These are phyloP conservation scores for Pteria penguin DNA, from an alignment of 2,888 invertebrate genomes.

Conservation along the genomic window DNA sequence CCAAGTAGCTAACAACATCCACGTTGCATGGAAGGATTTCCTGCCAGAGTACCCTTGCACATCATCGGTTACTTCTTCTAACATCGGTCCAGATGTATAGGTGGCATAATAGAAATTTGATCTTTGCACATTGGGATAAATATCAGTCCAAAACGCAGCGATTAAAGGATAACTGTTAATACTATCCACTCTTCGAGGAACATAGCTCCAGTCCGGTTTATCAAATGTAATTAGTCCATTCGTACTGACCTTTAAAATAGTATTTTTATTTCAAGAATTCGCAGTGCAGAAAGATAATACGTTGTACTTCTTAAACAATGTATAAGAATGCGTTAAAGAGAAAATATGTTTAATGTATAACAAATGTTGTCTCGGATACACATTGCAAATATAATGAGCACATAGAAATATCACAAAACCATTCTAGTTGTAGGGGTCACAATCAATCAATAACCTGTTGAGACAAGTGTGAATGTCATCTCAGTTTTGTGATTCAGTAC, in stretches of 20 bases:
- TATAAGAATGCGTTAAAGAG: too few species aligned
- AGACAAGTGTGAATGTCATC: too few species aligned
- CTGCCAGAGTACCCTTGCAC: not conserved
- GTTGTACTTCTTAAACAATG: too few species aligned
- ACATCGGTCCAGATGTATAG: not conserved
- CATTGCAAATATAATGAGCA: too few species aligned
- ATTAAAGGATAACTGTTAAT: not conserved
- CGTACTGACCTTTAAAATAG: conserved; percentile 15
- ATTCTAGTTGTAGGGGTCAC: too few species aligned
- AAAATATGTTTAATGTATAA: too few species aligned
- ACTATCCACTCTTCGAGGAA: not conserved
- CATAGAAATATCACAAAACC: too few species aligned
- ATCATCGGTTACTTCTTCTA: not conserved
- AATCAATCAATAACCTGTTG: too few species aligned
- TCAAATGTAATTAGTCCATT: conserved; percentile 12
- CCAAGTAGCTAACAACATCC: conserved; percentile 17
- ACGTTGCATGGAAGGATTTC: conserved; percentile 1
- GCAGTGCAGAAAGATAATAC: too few species aligned
- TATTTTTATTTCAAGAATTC: too few species aligned
- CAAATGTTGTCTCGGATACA: too few species aligned
- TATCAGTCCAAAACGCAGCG: conserved; percentile 16
- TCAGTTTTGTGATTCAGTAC: too few species aligned
- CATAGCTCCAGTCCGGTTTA: not conserved
- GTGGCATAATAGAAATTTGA: not conserved
- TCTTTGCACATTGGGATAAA: not conserved